Evolutionary conservation across 2,888 invertebrate species (phyloP), one percentile per base, ranked within the genome.

Genomic region (Drosophila longiperda): DNA sequence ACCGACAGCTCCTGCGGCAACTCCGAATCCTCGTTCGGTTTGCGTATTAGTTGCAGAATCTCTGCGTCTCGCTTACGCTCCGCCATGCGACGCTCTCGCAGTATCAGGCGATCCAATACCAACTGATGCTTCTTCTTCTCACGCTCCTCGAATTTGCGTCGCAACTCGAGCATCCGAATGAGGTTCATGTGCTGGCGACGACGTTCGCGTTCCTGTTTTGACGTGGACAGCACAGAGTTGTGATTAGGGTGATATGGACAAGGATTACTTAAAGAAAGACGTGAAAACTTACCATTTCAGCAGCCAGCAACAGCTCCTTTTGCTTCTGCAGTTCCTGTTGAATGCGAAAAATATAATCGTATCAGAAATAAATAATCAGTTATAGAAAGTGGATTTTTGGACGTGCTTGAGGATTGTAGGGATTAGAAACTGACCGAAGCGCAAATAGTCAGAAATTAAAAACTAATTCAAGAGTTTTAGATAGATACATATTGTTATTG

Each of bases 11-110:
- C 96, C 89, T 97, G 96, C 59, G 95, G 94, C 20, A 99, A 93
- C 81, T 98, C 96, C 89, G 98, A 96, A 92, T 99, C 99, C 93
- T 99, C 99, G 86, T 97, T 96, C 0, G 98, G 98, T 92, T 98
- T 97, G 89, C 95, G 94, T 53, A 96, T 93, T 90, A 96, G 95
- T 32, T 95, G 94, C 32, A 96, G 92, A 53, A 96, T 94, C 87
- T 96, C 96, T 90, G 95, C 94, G 95, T 95, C 94, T 94, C 96
- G 93, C 94, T 95, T 89, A 93, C 95, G 91, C 94, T 94, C 94
- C 93, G 96, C 98, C 83, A 97, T 93, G 90, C 97, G 96, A 91
- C 96, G 96, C 92, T 98, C 98, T 82, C 97, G 97, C 66, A 96
- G 96, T 20, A 97, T 96, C 81, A 97, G 94, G 83, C 97, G 96